These are phyloP conservation scores for Uropetala carovei DNA, from an alignment of 2,888 invertebrate species.

Conservation along the genomic window DNA sequence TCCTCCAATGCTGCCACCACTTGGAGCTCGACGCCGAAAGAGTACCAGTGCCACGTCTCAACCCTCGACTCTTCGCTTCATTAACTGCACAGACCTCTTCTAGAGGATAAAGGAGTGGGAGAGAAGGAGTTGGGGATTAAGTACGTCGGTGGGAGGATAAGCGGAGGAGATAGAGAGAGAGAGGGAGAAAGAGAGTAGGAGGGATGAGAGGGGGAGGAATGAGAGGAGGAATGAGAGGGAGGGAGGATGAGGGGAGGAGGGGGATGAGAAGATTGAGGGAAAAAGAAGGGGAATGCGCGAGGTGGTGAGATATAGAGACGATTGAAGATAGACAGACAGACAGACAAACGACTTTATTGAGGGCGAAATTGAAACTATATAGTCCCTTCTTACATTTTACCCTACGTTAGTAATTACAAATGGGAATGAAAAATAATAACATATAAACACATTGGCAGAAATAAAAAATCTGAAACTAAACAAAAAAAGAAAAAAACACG, in stretches of 20 bases:
- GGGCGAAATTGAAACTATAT: no score
- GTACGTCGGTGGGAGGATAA: neutral
- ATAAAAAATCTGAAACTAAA: no score
- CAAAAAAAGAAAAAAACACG: no score
- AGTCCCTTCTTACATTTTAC: no score
- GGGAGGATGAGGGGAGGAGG: neutral
- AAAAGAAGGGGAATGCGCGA: neutral
- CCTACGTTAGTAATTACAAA: no score
- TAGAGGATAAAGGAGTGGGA: neutral
- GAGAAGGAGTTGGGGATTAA: no score
- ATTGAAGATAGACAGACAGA: neutral
- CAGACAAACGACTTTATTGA: no score
- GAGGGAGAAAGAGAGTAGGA: conserved; percentile 7
- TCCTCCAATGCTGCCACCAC: conserved; percentile 32
- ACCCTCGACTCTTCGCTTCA: conserved; percentile 47
- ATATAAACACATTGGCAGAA: no score
- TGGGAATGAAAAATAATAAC: no score
- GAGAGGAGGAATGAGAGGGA: conserved; percentile 54
- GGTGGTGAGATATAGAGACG: neutral
- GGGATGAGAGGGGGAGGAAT: conserved; percentile 46
- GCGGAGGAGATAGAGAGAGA: neutral
- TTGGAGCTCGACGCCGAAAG: conserved; percentile 40
- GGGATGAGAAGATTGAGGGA: neutral
- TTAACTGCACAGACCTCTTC: conserved; percentile 38
- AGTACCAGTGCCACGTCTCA: conserved; percentile 32